Evolutionary conservation across 2,797 vertebrate species (phyloP), one percentile per base, ranked within the genome.

Genomic region (Trematomus bernacchii): DNA sequence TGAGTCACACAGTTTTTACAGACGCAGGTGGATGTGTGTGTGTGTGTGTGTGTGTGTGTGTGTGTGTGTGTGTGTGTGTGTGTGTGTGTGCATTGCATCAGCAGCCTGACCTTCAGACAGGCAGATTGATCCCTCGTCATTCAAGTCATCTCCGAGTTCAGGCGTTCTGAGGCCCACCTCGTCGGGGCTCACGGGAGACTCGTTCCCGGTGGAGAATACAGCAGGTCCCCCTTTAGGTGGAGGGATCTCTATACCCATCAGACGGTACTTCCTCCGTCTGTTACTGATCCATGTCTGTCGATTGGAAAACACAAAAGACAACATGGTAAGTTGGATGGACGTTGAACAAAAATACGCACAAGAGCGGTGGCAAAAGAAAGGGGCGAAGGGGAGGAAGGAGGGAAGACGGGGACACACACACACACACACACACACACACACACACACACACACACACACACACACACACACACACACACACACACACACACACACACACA

Each of bases 251-350:
- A 99, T 99, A 73, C 97, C 97, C 97, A 99, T 98, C 86, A 99
- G 95, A 83, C 98, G 97, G 84, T 98, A 99, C 94, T 99, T 99
- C 88, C 98, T 95, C 91, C 98, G 96, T 84, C 97, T 95, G 95
- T 99, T 99, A 88, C 98, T 98, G 91, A 99, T 99, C 98, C 98
- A 99, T 48, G 98, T 99, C 98, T 99, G 95, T 19, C 63, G 66
- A 57, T 71, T 18, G 73, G 43, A 74, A 74, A 66, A 60, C 8
- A 33, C 10, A 61, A 55, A 15, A 63, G 10, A 60, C 9, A 57
- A 51, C 11, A 15, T 3, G 18, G 13, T 51, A 6, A 21, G 51
- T 18, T 37, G 61, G 30, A n/a, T 10, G 52, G 15, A 40, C 12
- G n/a, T 40, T 11, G 3, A 61, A 7, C 18, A 66, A 21, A 71